A percentile compares a stretch with the other conserved stretches of the same genome.
These are phyloP conservation scores for Parelbella ahira DNA, from an alignment of 2,888 invertebrate genomes.

Conservation along the genomic window DNA sequence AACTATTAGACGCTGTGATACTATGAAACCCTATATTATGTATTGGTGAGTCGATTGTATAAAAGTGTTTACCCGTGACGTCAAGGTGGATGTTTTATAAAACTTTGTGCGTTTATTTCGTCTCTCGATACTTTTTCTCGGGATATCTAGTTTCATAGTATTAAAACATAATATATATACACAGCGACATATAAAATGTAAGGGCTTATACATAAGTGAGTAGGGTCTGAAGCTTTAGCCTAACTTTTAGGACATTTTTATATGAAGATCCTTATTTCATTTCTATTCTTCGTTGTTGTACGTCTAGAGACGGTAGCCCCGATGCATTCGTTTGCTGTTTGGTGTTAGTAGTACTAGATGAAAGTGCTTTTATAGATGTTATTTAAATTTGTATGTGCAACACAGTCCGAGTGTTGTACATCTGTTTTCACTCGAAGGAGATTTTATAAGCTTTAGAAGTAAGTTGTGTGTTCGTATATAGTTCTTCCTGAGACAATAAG, in stretches of 20 bases:
- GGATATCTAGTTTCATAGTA: conserved; percentile 36
- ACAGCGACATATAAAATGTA: conserved; percentile 39
- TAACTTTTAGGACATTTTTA: conserved; percentile 56
- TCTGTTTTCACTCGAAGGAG: conserved; percentile 1
- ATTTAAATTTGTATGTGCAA: conserved; percentile 31
- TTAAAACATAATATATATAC: conserved; percentile 28
- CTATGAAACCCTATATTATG: conserved; percentile 37
- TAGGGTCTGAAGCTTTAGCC: conserved; percentile 68
- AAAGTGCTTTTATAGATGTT: conserved; percentile 72
- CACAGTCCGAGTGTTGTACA: conserved; percentile 38
- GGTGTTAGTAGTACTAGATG: conserved; percentile 68
- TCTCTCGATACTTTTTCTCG: conserved; percentile 61
- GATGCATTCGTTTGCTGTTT: conserved; percentile 70
- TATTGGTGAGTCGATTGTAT: conserved; percentile 42
- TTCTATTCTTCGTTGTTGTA: conserved; percentile 43
- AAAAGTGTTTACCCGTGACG: conserved; percentile 42
- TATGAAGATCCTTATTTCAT: conserved; percentile 37
- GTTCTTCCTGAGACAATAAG: conserved; percentile 21
- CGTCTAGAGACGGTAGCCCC: conserved; percentile 34
- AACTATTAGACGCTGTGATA: conserved; percentile 54
- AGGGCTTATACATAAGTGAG: conserved; percentile 47
- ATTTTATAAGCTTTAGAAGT: conserved; percentile 17
- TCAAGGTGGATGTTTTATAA: conserved; percentile 40
- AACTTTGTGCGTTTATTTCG: conserved; percentile 32
- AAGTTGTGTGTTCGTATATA: conserved; percentile 20